These are phyloP conservation scores for Aurelia sp. DNA, from an alignment of 30 jellyfish, hydroid and myxozoan genomes.

Conservation along the genomic window DNA sequence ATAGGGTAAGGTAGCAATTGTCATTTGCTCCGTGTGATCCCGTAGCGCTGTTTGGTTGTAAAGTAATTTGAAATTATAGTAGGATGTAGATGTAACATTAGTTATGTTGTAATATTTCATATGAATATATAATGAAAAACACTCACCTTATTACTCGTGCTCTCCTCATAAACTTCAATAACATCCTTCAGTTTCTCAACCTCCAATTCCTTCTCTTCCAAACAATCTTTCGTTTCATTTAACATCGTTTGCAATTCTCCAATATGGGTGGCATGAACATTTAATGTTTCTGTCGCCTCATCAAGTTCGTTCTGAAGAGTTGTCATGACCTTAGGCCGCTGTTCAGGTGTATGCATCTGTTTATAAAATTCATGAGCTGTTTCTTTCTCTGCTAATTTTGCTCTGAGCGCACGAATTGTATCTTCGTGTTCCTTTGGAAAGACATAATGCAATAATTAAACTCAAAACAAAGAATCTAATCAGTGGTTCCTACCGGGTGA, in stretches of 20 bases:
- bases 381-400: slow-evolving; percentile 84
- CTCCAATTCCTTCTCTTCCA: slow-evolving; percentile 80
- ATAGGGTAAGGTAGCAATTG: too few species aligned
- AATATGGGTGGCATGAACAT: slow-evolving; percentile 72
- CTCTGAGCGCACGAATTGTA: slow-evolving; percentile 59
- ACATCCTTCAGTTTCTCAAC: slow-evolving; percentile 88
- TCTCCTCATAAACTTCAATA: slow-evolving; percentile 24
- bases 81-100: too few species aligned
- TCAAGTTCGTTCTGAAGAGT: slow-evolving; percentile 61
- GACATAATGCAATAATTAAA: background rate
- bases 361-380: slow-evolving; percentile 65
- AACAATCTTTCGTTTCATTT: slow-evolving; percentile 36
- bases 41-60: too few species aligned
- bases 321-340: slow-evolving; percentile 55
- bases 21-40: too few species aligned
- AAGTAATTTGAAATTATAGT: too few species aligned
- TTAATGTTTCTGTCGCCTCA: slow-evolving; percentile 91
- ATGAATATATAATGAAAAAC: too few species aligned
- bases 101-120: too few species aligned
- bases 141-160: background rate
- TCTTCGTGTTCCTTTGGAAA: slow-evolving; percentile 90
- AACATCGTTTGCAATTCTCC: slow-evolving; percentile 72
- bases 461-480: too few species aligned
- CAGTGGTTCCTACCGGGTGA: too few species aligned
- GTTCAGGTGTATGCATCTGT: slow-evolving; percentile 85